Evolutionary conservation across 2,888 invertebrate species (phyloP).

Genomic region (Stictocephala bisonia): DNA sequence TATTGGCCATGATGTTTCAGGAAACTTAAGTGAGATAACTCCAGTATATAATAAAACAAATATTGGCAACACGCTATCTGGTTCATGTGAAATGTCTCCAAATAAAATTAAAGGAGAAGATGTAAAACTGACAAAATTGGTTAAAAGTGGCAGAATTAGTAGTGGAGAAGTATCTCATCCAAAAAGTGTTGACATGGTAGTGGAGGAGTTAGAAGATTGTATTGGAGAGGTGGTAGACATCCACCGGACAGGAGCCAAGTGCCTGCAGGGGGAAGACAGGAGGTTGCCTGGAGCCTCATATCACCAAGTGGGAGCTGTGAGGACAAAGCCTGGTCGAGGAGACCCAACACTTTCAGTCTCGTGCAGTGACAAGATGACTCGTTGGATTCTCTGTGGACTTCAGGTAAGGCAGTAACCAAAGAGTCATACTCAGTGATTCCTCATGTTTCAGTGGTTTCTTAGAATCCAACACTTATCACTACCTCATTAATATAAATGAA

Average conservation of each 20-base stretch:
- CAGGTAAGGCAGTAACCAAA: slow-evolving; percentile 65
- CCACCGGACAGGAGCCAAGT: slow-evolving; percentile 92
- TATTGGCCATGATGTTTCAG: too few relatives aligned
- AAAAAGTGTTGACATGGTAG: slow-evolving; percentile 31
- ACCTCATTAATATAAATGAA: too few relatives aligned
- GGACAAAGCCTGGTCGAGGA: slow-evolving; percentile 77
- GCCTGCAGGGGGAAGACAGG: slow-evolving; percentile 72
- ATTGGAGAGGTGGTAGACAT: slow-evolving; percentile 63
- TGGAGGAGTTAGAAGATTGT: neutral
- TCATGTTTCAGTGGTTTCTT: too few relatives aligned
- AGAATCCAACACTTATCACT: too few relatives aligned
- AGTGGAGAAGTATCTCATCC: neutral
- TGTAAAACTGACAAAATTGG: too few relatives aligned
- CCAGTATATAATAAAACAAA: too few relatives aligned
- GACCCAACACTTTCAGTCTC: slow-evolving; percentile 89
- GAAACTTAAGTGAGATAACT: too few relatives aligned
- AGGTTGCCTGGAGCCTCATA: slow-evolving; percentile 71
- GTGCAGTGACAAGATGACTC: slow-evolving; percentile 93
- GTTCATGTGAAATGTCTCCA: too few relatives aligned
- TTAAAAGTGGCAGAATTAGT: too few relatives aligned
- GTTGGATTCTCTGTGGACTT: slow-evolving; percentile 87
- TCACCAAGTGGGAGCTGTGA: slow-evolving; percentile 72
- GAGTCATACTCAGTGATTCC: neutral
- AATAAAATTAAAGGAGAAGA: too few relatives aligned
- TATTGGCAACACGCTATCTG: too few relatives aligned